Evolutionary conservation across 2,888 invertebrate genomes (phyloP).

Genomic region (Zaprionus lineosus): DNA sequence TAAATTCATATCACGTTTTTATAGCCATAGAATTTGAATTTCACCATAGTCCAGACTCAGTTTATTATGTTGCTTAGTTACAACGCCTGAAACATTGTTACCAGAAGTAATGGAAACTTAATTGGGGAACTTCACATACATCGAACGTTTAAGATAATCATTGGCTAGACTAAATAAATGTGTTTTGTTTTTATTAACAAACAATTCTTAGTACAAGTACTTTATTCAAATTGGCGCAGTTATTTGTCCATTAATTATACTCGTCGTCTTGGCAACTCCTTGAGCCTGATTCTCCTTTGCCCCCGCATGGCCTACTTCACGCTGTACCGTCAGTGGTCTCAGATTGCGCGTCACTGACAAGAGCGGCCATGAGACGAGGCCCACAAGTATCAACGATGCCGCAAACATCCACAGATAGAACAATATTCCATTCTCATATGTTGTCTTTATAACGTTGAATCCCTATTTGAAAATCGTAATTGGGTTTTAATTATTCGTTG

Average conservation of each 20-base stretch:
- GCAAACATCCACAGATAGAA: constrained; percentile 75
- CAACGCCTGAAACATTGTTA: no score
- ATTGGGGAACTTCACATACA: no score
- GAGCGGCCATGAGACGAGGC: constrained; percentile 60
- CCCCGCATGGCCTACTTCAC: constrained; percentile 54
- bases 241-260: constrained; percentile 55
- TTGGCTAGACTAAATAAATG: no score
- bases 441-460: constrained; percentile 57
- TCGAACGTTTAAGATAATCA: no score
- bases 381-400: constrained; percentile 65
- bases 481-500: no score
- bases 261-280: constrained; percentile 49
- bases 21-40: not conserved
- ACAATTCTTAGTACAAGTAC: not conserved
- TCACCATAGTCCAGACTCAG: no score
- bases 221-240: constrained; percentile 45
- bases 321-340: constrained; percentile 65
- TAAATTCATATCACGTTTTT: constrained; percentile 5
- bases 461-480: no score
- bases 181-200: not conserved
- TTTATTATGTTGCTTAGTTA: no score
- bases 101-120: no score
- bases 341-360: constrained; percentile 77
- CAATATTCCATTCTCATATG: constrained; percentile 47
- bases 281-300: constrained; percentile 16